Base-by-base conservation (phyloP, 2,888 invertebrate species). In the Cataglyphis cursor region DNA sequence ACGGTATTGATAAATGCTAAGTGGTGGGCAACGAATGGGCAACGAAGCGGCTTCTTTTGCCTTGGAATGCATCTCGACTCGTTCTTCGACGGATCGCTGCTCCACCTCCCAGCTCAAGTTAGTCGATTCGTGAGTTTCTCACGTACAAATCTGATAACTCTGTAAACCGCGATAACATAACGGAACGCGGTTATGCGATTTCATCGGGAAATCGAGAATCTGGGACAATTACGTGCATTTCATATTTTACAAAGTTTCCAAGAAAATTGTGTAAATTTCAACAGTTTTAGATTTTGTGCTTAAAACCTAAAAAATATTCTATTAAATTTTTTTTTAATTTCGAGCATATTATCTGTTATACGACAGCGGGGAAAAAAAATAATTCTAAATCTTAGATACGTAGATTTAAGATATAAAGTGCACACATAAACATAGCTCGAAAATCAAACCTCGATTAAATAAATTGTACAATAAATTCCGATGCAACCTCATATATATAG, bases 1-100 rank as follows among this genome's bases (percentile, higher is more conserved):
- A 73, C 61, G 75, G 72, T 87, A 91, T 91, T 89, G 88, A 91
- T 91, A 90, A 92, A 91, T 91, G 87, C 86, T 90, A 92, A 92
- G 88, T 89, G 90, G 88, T 84, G 68, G 83, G 59, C 84, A 78
- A 89, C 83, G 83, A 85, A 90, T 85, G 82, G 70, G 28, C 66
- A 65, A 72, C 61, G 54, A 72, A 84, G 75, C 83, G 78, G 82
- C 72, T 86, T 81, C 78, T 82, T 83, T 85, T 35, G 65, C 85
- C 59, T 76, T 73, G 87, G 88, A 90, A 89, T 90, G 87, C 87
- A 75, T 88, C 74, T 87, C 83, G 44, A 87, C 83, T 85, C 84
- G 65, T 73, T 84, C 64, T 61, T 62, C 80, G 80, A 68, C 21
- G 44, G 48, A 70, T 28, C 24, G 24, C 66, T 21, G 35, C 28